These are phyloP conservation scores for Escarpia spicata DNA, from an alignment of 2,888 invertebrate species.

Conservation along the genomic window DNA sequence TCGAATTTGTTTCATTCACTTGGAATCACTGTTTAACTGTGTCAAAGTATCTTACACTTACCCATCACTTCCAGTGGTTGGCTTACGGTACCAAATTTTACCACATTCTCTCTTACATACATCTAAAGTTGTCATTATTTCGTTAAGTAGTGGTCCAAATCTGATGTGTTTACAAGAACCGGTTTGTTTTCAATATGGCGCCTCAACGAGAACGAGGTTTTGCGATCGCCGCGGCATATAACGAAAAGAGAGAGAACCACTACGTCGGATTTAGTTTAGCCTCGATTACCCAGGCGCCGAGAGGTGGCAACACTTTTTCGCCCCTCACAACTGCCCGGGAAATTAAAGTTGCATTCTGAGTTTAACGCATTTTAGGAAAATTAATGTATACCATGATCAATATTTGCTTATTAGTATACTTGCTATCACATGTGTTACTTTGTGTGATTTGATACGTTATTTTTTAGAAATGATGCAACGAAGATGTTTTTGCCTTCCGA, in stretches of 20 bases:
- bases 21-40: not conserved
- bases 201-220: not conserved
- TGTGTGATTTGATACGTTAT: too few relatives aligned
- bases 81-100: constrained; percentile 62
- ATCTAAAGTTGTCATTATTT: constrained; percentile 48
- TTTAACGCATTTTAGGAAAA: too few relatives aligned
- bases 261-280: too few relatives aligned
- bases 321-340: too few relatives aligned
- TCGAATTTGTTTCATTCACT: not conserved
- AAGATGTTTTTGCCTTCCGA: too few relatives aligned
- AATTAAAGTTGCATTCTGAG: too few relatives aligned
- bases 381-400: too few relatives aligned
- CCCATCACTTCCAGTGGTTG: constrained; percentile 58
- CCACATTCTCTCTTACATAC: constrained; percentile 57
- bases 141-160: not conserved
- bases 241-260: not conserved
- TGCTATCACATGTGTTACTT: too few relatives aligned
- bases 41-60: constrained; percentile 38
- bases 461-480: too few relatives aligned
- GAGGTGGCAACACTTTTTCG: too few relatives aligned
- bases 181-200: constrained; percentile 28
- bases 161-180: not conserved
- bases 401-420: too few relatives aligned
- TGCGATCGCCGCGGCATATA: not conserved
- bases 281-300: too few relatives aligned